A percentile compares a stretch with the other conserved stretches of the same genome.
phyloP scores from a whole-genome alignment of 1,140 invertebrate species.

The Venturia canescens region DNA sequence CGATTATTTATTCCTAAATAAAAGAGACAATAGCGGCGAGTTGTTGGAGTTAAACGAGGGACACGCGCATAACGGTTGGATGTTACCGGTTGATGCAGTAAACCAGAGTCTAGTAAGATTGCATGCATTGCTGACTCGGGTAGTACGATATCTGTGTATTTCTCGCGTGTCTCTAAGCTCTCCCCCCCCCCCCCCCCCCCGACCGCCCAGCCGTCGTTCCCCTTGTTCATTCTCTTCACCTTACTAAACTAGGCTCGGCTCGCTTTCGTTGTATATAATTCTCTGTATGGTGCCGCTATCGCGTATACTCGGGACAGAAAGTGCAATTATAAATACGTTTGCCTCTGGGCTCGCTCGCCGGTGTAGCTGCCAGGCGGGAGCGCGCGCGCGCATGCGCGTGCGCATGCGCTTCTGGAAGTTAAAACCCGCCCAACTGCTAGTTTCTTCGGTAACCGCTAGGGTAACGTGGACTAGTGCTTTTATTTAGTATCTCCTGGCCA shows the following conservation, averaged over 20 bases:
- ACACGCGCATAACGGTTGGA: neutral
- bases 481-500: neutral
- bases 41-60: neutral
- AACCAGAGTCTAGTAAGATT: slow-evolving; percentile 14
- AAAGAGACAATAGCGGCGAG: slow-evolving; percentile 6
- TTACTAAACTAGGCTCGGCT: slow-evolving; percentile 24
- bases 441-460: neutral
- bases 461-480: slow-evolving; percentile 11
- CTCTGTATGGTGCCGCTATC: slow-evolving; percentile 67
- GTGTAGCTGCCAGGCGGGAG: neutral
- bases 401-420: neutral
- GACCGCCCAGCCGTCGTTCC: slow-evolving; percentile 34
- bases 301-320: slow-evolving; percentile 59
- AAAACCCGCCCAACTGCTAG: slow-evolving; percentile 27
- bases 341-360: slow-evolving; percentile 6
- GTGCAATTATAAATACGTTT: slow-evolving; percentile 64
- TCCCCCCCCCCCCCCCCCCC: neutral
- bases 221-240: slow-evolving; percentile 42
- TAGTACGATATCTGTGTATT: neutral
- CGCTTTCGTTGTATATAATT: slow-evolving; percentile 54
- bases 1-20: neutral
- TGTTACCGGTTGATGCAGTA: slow-evolving; percentile 1
- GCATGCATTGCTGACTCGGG: neutral
- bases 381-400: neutral
- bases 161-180: neutral